phyloP scores from a whole-genome alignment of 2,888 invertebrate genomes.

The Apoda limacodes region DNA sequence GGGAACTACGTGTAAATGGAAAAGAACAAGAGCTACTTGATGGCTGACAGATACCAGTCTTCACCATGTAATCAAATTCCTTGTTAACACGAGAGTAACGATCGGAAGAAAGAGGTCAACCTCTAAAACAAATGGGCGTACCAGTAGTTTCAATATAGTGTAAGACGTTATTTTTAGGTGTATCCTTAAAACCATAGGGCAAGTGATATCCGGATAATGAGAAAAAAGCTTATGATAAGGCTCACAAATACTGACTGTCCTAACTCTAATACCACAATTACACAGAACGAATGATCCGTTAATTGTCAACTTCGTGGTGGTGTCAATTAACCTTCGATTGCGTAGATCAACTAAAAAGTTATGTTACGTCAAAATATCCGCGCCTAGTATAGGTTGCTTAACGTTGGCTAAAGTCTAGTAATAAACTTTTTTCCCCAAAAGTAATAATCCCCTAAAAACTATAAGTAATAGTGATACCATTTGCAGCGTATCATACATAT shows the following conservation, averaged over 20 bases:
- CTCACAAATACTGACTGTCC: background rate
- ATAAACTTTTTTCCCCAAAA: slow-evolving; percentile 11
- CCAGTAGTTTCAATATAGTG: slow-evolving; percentile 1
- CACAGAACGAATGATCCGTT: background rate
- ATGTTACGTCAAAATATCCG: slow-evolving; percentile 13
- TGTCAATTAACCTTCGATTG: slow-evolving; percentile 8
- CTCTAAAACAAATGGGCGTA: too few species aligned
- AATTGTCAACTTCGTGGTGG: slow-evolving; percentile 6
- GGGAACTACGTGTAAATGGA: too few species aligned
- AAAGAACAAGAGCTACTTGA: too few species aligned
- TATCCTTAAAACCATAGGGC: slow-evolving; percentile 7
- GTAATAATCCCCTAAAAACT: slow-evolving; percentile 14
- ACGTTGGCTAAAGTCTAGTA: slow-evolving; percentile 12
- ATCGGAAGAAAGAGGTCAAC: slow-evolving; percentile 1
- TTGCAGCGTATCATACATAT: slow-evolving; percentile 15
- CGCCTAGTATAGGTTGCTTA: slow-evolving; percentile 12
- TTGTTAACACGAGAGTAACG: background rate
- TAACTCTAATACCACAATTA: too few species aligned
- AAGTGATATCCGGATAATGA: slow-evolving; percentile 8
- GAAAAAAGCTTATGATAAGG: slow-evolving; percentile 1
- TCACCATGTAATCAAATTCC: background rate
- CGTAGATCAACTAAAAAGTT: slow-evolving; percentile 11
- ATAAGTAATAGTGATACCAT: too few species aligned
- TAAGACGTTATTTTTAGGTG: background rate
- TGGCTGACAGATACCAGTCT: too few species aligned